Base-by-base conservation (phyloP, 2,888 invertebrate species). In the Dicyrtomina minuta region DNA sequence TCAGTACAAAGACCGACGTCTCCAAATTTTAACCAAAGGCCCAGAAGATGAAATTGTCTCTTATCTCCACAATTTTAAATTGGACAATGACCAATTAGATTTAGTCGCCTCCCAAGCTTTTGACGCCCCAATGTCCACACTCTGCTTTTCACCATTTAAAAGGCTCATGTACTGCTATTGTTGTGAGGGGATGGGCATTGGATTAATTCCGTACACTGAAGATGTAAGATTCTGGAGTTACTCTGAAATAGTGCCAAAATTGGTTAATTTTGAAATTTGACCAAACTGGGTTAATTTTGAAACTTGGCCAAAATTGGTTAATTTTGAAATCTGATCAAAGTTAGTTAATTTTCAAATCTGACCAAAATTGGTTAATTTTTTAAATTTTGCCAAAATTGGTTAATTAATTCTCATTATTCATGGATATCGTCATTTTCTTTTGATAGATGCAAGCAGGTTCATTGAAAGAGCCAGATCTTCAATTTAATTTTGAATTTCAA, bases 401-500 rank as follows among this genome's bases (percentile, higher is more conserved):
- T n/a, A n/a, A n/a, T n/a, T n/a, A n/a, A n/a, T n/a, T n/a, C n/a
- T n/a, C n/a, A n/a, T 20, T 41, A 2, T 27, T 6, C 27, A 43
- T 6, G n/a, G n/a, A n/a, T n/a, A n/a, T n/a, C n/a, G n/a, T n/a
- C n/a, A n/a, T 33, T 24, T 61, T 33, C 13, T 44, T n/a, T n/a
- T 39, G 26, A 67, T 62, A 75, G 70, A 44, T 68, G 65, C 61
- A 74, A 70, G 71, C 68, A 65, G 67, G 74, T 49, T 53, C 67
- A 10, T 59, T 77, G 15, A 75, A 73, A 59, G 75, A 77, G 6
- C 73, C 77, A 1, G 75, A 77, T 24, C 27, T 72, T 12, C 61
- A 51, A 12, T 74, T 76, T 10, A 68, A 75, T 15, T 24, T 65
- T 8, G 65, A 71, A 0, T 65, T 75, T 22, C 66, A 70, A 49